phyloP scores from a whole-genome alignment of 2,113 vertebrate species.

The Gambusia holbrooki region DNA sequence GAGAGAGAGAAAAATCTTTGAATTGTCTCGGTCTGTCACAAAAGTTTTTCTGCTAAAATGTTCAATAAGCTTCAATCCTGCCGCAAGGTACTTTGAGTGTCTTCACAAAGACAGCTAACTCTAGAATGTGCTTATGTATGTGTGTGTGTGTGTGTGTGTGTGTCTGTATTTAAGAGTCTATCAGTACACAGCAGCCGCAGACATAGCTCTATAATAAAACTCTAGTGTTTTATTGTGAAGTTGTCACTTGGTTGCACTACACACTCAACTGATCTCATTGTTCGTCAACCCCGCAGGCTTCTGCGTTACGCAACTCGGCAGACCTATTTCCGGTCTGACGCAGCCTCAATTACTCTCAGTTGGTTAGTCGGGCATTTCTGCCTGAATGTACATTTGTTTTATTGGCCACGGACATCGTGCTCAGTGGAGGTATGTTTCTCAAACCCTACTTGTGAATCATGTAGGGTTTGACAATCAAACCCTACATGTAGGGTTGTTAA shows the following conservation, averaged over 20 bases:
- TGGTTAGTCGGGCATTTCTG: neutral
- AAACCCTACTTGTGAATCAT: no score
- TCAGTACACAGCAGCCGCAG: neutral
- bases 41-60: no score
- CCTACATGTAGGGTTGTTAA: no score
- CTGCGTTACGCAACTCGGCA: neutral
- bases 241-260: neutral
- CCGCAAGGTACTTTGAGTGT: no score
- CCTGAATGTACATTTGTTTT: neutral
- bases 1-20: no score
- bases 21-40: no score
- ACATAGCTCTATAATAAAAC: neutral
- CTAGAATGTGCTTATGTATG: neutral
- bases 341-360: neutral
- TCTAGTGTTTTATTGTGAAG: neutral
- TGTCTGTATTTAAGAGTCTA: neutral
- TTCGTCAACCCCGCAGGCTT: neutral
- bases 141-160: no score
- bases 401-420: no score
- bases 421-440: no score
- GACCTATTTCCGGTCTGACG: neutral
- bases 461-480: no score
- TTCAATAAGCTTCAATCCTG: no score
- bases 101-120: no score
- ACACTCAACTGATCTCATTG: neutral